Conservation (phyloP, 2,888 invertebrate species). For the Mellilla xanthometata region DNA sequence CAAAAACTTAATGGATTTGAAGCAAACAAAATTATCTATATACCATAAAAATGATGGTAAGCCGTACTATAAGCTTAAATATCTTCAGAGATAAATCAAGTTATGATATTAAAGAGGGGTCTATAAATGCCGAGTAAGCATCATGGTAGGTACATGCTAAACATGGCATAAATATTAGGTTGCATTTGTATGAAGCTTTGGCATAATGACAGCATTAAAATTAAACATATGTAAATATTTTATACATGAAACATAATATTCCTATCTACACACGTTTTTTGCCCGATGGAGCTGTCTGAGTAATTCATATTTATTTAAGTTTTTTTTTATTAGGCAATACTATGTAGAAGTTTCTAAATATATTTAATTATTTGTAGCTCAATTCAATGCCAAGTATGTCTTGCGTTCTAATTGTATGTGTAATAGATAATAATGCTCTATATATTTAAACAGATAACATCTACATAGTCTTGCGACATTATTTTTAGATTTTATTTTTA, state of each 20-base stretch:
- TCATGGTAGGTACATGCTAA: slow-evolving; percentile 8
- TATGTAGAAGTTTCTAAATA: slow-evolving; percentile 42
- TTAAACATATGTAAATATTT: not conserved
- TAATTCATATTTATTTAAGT: slow-evolving; percentile 32
- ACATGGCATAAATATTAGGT: slow-evolving; percentile 1
- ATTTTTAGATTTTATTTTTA: slow-evolving; percentile 36
- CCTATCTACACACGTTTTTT: not conserved
- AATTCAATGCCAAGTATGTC: slow-evolving; percentile 26
- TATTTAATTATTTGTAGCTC: slow-evolving; percentile 19
- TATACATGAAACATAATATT: not conserved
- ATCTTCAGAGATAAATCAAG: not conserved
- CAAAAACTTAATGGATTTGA: not conserved
- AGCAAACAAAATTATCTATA: no score
- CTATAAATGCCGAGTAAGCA: slow-evolving; percentile 10
- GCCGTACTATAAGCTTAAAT: not conserved
- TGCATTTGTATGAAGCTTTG: slow-evolving; percentile 5
- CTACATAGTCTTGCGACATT: slow-evolving; percentile 35
- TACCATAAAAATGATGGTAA: no score
- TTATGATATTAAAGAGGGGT: not conserved
- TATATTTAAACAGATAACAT: slow-evolving; percentile 18
- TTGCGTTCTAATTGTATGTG: slow-evolving; percentile 5
- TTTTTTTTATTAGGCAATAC: slow-evolving; percentile 42
- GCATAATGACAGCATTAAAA: slow-evolving; percentile 3
- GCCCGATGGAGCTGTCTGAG: slow-evolving; percentile 57
- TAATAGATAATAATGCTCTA: slow-evolving; percentile 1